A percentile compares a stretch with the other conserved stretches of the same genome.
phyloP scores from a whole-genome alignment of 2,113 vertebrate species.

The Mormyrus lacerda region DNA sequence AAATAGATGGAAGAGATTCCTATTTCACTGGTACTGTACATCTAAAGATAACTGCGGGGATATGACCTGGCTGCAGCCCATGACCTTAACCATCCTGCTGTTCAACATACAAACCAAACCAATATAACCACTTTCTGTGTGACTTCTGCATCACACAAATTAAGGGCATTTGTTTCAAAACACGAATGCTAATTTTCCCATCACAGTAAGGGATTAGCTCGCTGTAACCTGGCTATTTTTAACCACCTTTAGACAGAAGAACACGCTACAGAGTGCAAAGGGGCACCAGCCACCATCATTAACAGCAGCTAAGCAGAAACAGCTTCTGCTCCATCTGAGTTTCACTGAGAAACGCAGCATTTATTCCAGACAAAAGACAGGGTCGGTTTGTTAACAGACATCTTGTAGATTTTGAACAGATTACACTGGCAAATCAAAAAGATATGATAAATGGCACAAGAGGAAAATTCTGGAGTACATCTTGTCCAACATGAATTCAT shows the following conservation, averaged over 20 bases:
- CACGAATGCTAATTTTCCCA: background rate
- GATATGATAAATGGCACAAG: constrained; percentile 17
- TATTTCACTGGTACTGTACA: background rate
- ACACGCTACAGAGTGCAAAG: constrained; percentile 20
- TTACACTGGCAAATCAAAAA: constrained; percentile 31
- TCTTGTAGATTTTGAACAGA: constrained; percentile 24
- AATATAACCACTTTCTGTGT: background rate
- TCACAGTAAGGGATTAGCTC: background rate
- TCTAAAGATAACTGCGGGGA: background rate
- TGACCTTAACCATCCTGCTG: background rate
- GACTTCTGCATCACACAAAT: background rate
- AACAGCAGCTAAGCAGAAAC: constrained; percentile 24
- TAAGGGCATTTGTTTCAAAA: background rate
- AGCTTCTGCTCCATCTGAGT: constrained; percentile 17
- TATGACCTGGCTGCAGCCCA: background rate
- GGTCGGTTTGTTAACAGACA: constrained; percentile 26
- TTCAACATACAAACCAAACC: background rate
- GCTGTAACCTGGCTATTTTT: background rate
- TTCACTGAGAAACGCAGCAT: background rate
- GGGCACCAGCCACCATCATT: constrained; percentile 18
- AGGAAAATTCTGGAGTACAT: background rate
- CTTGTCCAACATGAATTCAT: background rate
- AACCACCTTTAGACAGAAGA: background rate
- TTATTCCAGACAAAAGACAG: background rate
- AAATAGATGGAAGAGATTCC: background rate